phyloP scores from a whole-genome alignment of 2,797 vertebrate species.

The Anguilla marmorata region DNA sequence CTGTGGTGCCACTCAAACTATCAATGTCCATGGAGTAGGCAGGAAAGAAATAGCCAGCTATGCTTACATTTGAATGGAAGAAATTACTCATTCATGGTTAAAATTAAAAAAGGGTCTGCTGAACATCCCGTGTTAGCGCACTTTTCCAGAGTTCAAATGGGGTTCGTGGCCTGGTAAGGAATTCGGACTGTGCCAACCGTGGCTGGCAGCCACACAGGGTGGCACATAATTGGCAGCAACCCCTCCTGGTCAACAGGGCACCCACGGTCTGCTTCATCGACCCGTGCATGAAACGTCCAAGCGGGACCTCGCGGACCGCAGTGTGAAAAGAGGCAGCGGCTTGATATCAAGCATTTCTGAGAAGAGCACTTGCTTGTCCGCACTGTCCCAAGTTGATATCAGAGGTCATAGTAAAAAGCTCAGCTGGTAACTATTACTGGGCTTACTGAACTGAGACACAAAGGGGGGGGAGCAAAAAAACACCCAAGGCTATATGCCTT shows the following conservation, averaged over 20 bases:
- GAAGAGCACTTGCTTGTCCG: background rate
- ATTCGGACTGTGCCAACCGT: background rate
- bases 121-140: background rate
- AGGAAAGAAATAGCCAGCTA: background rate
- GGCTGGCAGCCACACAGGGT: background rate
- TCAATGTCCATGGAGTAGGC: background rate
- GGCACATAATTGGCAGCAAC: background rate
- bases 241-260: too few relatives aligned
- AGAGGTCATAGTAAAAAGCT: background rate
- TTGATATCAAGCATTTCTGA: background rate
- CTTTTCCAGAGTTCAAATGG: background rate
- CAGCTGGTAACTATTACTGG: background rate
- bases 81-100: background rate
- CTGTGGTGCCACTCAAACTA: background rate
- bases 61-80: background rate
- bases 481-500: background rate
- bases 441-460: background rate
- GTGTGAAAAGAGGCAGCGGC: background rate
- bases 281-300: background rate
- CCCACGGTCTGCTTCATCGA: too few relatives aligned
- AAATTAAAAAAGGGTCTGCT: background rate
- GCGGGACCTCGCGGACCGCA: background rate
- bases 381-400: background rate
- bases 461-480: background rate
- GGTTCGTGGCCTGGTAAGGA: background rate